Percentiles rank a stretch among this genome's conserved stretches.
phyloP scores from a whole-genome alignment of 1,140 invertebrate genomes.

The Drosophila pallidifrons region DNA sequence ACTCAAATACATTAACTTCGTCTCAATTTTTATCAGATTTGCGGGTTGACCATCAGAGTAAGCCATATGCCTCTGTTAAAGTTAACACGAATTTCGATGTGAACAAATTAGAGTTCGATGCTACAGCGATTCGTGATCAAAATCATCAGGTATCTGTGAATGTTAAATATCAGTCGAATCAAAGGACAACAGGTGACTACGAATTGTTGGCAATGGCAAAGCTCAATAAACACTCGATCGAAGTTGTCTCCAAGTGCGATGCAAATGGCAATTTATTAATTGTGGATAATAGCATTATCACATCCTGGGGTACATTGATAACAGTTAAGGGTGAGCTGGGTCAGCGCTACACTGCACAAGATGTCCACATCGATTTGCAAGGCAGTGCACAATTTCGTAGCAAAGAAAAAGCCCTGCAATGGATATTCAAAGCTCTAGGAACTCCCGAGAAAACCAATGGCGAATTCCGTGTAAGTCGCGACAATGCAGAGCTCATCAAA shows the following conservation, averaged over 20 bases:
- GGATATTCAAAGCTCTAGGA: constrained; percentile 68
- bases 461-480: constrained; percentile 55
- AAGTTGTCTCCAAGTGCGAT: constrained; percentile 60
- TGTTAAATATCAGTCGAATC: constrained; percentile 64
- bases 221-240: constrained; percentile 68
- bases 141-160: constrained; percentile 45
- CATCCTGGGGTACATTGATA: constrained; percentile 71
- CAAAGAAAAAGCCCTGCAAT: constrained; percentile 68
- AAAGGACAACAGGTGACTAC: constrained; percentile 76
- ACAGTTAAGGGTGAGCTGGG: constrained; percentile 71
- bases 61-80: constrained; percentile 45
- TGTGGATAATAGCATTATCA: constrained; percentile 62
- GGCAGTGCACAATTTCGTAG: constrained; percentile 56
- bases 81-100: constrained; percentile 41
- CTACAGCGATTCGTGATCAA: constrained; percentile 50
- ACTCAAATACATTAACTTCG: constrained; percentile 33
- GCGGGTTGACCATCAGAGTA: constrained; percentile 52
- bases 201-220: constrained; percentile 66
- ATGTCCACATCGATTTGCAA: constrained; percentile 68
- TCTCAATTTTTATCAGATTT: constrained; percentile 51
- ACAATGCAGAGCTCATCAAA: constrained; percentile 61
- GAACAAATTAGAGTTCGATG: constrained; percentile 60
- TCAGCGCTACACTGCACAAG: constrained; percentile 62
- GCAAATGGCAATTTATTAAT: constrained; percentile 60
- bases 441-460: constrained; percentile 69